Base-by-base conservation (phyloP, 2,888 invertebrate species). In the Drosophila kokeensis region DNA sequence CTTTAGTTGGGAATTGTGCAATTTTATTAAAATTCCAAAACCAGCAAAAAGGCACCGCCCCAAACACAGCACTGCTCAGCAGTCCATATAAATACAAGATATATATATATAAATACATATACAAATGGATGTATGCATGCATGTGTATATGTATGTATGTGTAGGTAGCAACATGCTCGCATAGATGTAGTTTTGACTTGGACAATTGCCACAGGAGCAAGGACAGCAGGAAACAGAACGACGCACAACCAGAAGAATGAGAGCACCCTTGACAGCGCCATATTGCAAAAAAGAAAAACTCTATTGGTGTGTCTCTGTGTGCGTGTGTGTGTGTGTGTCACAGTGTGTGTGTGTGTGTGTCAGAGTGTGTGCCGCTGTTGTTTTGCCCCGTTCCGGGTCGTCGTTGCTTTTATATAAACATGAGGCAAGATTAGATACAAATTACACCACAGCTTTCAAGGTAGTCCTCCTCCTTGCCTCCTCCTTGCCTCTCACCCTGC, bases 341-440 rank as follows among this genome's bases (percentile, higher is more conserved):
- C n/a, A n/a, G 48, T 29, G 27, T 60, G 38, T 30, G 38, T 38
- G 34, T 36, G 29, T 53, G 27, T 24, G 34, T 27, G 11, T 1
- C 30, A 58, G 60, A 10, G 10, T 67, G 40, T 15, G 36, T 27
- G 32, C 48, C 54, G 59, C 38, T 81, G 78, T 67, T 69, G 69
- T 76, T 83, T 69, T 62, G 42, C 50, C 71, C 75, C 63, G 32
- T 69, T 75, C 52, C 59, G 52, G 55, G 74, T 69, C 54, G 69
- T 78, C 73, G 89, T 76, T 81, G 85, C 80, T 86, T 90, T 90
- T 90, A 86, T 90, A 88, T 86, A 86, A 86, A 86, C 90, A 86
- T 90, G 85, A 90, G 85, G 83, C 89, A 78, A 90, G 90, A 90
- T 86, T 90, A 86, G 90, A 90, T 86, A 90, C 90, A 86, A 86